phyloP scores from a whole-genome alignment of 2,888 invertebrate species.

The Fragum whitleyi region DNA sequence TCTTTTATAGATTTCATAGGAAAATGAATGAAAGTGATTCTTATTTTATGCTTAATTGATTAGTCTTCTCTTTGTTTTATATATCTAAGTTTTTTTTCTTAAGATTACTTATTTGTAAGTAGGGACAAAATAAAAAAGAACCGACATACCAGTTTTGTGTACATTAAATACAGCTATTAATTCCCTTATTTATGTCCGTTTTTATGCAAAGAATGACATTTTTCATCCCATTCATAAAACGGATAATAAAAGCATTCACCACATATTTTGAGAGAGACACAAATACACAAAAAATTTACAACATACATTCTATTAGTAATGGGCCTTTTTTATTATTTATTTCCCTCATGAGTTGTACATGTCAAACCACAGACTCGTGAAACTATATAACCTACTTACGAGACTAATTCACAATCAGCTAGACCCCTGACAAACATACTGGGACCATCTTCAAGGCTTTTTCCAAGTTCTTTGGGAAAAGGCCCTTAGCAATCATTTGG shows the following conservation, averaged over 20 bases:
- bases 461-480: too few relatives aligned
- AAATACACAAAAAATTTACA: background rate
- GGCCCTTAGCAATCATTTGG: too few relatives aligned
- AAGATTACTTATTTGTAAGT: too few relatives aligned
- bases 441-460: too few relatives aligned
- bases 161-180: constrained; percentile 2
- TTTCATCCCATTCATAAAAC: background rate
- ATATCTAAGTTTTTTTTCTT: too few relatives aligned
- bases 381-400: too few relatives aligned
- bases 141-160: constrained; percentile 1
- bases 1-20: too few relatives aligned
- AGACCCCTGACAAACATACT: too few relatives aligned
- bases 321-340: background rate
- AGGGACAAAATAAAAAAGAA: too few relatives aligned
- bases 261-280: background rate
- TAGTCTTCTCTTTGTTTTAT: too few relatives aligned
- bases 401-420: too few relatives aligned
- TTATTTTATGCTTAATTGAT: too few relatives aligned
- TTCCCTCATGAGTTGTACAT: background rate
- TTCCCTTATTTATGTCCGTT: background rate
- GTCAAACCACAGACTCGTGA: background rate
- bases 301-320: constrained; percentile 1
- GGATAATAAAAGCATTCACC: background rate
- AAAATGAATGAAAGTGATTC: background rate
- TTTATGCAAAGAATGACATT: constrained; percentile 1